A percentile compares a stretch with the other conserved stretches of the same genome.
These are phyloP conservation scores for Cylindroiulus punctatus DNA, from an alignment of 2,888 invertebrate genomes.

Conservation along the genomic window DNA sequence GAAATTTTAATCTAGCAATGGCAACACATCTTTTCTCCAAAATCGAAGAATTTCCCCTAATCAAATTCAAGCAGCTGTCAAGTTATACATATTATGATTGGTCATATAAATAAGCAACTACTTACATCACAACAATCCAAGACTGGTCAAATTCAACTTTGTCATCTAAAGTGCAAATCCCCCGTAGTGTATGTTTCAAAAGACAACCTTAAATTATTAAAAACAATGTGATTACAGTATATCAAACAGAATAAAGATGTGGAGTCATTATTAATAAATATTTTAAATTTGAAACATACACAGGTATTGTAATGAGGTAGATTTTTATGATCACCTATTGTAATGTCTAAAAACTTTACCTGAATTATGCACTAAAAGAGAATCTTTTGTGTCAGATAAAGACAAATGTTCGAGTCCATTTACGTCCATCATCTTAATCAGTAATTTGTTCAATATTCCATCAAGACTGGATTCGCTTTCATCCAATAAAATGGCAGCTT, in stretches of 20 bases:
- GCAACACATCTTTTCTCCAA: constrained; percentile 71
- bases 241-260: no score
- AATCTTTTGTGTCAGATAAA: constrained; percentile 38
- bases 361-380: constrained; percentile 6
- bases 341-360: background rate
- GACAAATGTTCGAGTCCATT: constrained; percentile 30
- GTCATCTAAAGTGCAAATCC: constrained; percentile 12
- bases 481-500: constrained; percentile 69
- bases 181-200: constrained; percentile 30
- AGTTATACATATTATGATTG: background rate
- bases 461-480: constrained; percentile 69
- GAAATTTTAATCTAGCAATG: constrained; percentile 70
- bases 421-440: constrained; percentile 64
- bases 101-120: background rate
- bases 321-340: no score
- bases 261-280: no score
- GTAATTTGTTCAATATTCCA: constrained; percentile 69
- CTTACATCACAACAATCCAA: constrained; percentile 48
- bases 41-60: background rate
- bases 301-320: no score
- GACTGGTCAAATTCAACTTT: constrained; percentile 43
- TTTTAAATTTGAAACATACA: no score
- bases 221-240: no score
- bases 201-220: constrained; percentile 11
- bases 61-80: background rate